phyloP scores from a whole-genome alignment of 2,797 vertebrate species.

The Triplophysa bombifrons region DNA sequence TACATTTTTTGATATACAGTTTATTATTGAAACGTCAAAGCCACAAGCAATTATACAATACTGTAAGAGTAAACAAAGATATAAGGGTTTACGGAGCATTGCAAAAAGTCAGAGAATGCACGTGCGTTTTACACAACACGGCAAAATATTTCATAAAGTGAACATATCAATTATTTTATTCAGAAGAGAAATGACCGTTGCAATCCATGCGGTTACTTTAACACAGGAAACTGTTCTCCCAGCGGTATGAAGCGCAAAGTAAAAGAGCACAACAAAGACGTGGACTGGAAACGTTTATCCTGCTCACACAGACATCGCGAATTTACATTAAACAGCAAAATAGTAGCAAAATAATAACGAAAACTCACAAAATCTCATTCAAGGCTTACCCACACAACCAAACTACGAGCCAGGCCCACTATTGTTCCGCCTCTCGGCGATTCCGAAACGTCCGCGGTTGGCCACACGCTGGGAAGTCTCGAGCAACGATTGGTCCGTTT shows the following conservation, averaged over 20 bases:
- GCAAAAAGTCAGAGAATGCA: background rate
- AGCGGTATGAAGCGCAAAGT: background rate
- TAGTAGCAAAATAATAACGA: conserved; percentile 57
- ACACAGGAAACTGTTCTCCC: conserved; percentile 50
- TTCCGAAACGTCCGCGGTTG: conserved; percentile 12
- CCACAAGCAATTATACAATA: background rate
- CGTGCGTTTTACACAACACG: background rate
- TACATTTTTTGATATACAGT: background rate
- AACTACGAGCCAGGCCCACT: conserved; percentile 71
- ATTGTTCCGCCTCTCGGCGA: conserved; percentile 48
- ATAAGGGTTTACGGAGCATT: background rate
- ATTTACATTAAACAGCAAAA: conserved; percentile 28
- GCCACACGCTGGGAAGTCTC: conserved; percentile 1
- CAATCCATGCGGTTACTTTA: conserved; percentile 72
- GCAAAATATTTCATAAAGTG: background rate
- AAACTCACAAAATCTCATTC: conserved; percentile 73
- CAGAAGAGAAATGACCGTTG: conserved; percentile 74
- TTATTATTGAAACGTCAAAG: conserved; percentile 21
- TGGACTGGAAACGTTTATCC: background rate
- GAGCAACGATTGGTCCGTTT: conserved; percentile 57
- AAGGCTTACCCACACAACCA: conserved; percentile 73
- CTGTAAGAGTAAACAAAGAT: background rate
- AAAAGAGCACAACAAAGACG: conserved; percentile 26
- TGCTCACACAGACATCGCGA: background rate
- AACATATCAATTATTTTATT: conserved; percentile 35